Base-by-base conservation (phyloP, 1,140 invertebrate genomes). In the Bombus sibiricus region DNA sequence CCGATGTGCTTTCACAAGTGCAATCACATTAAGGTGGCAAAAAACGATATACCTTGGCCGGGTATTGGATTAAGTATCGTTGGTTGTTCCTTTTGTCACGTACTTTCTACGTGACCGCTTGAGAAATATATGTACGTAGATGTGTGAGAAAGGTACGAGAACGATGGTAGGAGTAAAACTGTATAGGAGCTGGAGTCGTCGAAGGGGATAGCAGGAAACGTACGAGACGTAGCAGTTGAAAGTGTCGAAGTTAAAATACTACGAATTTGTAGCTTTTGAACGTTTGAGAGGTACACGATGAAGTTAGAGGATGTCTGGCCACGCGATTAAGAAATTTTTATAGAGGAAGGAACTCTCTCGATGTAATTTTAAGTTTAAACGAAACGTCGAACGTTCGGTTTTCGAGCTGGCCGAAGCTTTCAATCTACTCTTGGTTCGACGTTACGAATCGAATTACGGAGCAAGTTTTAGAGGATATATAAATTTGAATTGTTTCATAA, bases 301-400 rank as follows among this genome's bases (percentile, higher is more conserved):
- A 75, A 75, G 37, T 76, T 76, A 10, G 6, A 34, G 34, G 43
- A n/a, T 53, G 25, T 25, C 25, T 6, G 32, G 32, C 22, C n/a
- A 37, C 9, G 53, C 39, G 59, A 76, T 32, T 75, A 83, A 76
- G 81, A 83, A n/a, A 83, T 68, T 34, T 76, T 62, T 83, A 5
- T 8, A 12, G 8, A 8, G 10, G 71, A 22, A 34, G 6, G 47
- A 81, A 72, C n/a, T 73, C 4, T 3, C 1, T 73, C 53, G 39
- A 81, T 73, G 39, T 34, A 28, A 81, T 59, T 81, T 73, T 12
- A 81, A 75, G 10, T 75, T 47, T 28, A 15, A 64, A 62, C n/a
- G 53, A 62, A 73, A 47, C 22, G 34, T 47, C n/a, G 57, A 32
- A 43, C 12, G 32, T 43, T 32, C 12, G 22, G 0, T 57, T 37